Percentiles rank a stretch among this genome's conserved stretches.
Evolutionary conservation across 2,888 invertebrate species (phyloP).

Genomic region (Prenolepis imparis): DNA sequence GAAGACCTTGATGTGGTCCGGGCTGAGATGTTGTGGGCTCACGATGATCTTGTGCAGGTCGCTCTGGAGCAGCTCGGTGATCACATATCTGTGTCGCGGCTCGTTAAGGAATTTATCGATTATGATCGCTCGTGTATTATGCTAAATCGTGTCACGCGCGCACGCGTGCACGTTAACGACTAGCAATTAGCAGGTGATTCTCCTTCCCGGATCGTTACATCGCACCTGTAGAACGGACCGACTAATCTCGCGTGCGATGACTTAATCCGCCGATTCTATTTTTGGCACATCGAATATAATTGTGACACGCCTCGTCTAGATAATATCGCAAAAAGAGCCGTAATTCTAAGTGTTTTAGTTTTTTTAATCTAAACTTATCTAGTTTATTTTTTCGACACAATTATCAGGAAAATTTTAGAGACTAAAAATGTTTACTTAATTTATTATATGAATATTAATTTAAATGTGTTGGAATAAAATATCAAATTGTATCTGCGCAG

Average conservation of each 20-base stretch:
- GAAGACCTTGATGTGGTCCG: conserved; percentile 99
- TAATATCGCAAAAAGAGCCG: background rate
- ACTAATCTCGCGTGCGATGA: conserved; percentile 13
- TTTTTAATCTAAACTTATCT: background rate
- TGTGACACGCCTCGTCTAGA: background rate
- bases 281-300: background rate
- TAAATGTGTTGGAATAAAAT: conserved; percentile 12
- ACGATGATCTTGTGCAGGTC: conserved; percentile 99
- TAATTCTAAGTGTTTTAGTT: too few species aligned
- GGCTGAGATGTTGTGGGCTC: conserved; percentile 98
- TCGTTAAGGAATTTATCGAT: conserved; percentile 83
- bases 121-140: conserved; percentile 56
- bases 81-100: conserved; percentile 94
- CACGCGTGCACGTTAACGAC: background rate
- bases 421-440: conserved; percentile 3
- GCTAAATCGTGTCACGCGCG: conserved; percentile 33
- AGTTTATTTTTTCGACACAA: background rate
- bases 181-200: conserved; percentile 58
- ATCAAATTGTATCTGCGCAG: background rate
- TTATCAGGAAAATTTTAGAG: background rate
- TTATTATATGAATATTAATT: background rate
- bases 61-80: conserved; percentile 99
- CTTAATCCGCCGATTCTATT: background rate
- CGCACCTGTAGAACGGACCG: conserved; percentile 12
- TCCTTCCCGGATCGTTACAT: conserved; percentile 20